Evolutionary conservation across 2,797 vertebrate genomes (phyloP).

Genomic region (Mastacembelus armatus): DNA sequence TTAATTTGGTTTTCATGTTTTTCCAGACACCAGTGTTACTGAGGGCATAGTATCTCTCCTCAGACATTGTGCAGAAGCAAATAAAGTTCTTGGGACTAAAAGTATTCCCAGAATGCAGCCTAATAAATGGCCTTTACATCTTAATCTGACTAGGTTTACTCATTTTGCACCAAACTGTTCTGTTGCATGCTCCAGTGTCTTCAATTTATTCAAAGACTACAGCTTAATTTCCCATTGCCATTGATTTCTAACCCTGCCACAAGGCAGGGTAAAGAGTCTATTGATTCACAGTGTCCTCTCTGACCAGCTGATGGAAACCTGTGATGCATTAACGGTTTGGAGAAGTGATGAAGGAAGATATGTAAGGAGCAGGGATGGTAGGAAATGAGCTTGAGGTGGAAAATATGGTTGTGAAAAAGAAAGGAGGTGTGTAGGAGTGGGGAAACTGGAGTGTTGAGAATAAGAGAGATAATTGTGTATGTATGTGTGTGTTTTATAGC

Average conservation of each 20-base stretch:
- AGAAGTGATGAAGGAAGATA: slow-evolving; percentile 7
- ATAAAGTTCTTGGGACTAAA: slow-evolving; percentile 30
- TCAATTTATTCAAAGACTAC: slow-evolving; percentile 78
- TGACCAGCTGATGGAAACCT: slow-evolving; percentile 57
- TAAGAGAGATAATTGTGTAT: background rate
- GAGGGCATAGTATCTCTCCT: slow-evolving; percentile 32
- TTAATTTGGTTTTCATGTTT: no score
- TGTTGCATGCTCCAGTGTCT: slow-evolving; percentile 47
- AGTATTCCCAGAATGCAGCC: slow-evolving; percentile 31
- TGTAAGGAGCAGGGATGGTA: background rate
- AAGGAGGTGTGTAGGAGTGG: slow-evolving; percentile 23
- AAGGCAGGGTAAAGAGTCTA: slow-evolving; percentile 69
- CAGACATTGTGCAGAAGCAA: slow-evolving; percentile 31
- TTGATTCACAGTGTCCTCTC: slow-evolving; percentile 67
- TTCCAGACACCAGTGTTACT: slow-evolving; percentile 48
- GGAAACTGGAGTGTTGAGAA: slow-evolving; percentile 6
- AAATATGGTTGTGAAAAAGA: slow-evolving; percentile 18
- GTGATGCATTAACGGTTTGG: slow-evolving; percentile 5
- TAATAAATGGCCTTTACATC: slow-evolving; percentile 57
- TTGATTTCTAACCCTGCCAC: slow-evolving; percentile 73
- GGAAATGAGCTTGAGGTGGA: slow-evolving; percentile 9
- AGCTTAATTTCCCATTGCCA: slow-evolving; percentile 76
- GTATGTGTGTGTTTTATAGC: slow-evolving; percentile 8
- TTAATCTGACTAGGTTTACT: slow-evolving; percentile 58
- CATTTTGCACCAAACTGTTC: slow-evolving; percentile 49